Evolutionary conservation across 2,113 vertebrate genomes (phyloP).

Genomic region (Rhea pennata): DNA sequence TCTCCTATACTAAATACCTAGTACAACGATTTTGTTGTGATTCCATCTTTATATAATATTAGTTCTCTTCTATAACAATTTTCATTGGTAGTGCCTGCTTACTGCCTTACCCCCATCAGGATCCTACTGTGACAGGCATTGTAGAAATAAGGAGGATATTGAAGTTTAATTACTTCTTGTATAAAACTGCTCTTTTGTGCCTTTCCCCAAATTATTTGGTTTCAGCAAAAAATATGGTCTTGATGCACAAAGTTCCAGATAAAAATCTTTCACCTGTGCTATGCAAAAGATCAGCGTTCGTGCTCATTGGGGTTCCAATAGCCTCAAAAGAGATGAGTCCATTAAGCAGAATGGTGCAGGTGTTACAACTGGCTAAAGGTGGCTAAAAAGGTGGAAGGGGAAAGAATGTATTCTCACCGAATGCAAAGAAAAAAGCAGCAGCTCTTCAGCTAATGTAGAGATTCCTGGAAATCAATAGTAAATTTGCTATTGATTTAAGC

Average conservation of each 20-base stretch:
- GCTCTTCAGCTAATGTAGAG: neutral
- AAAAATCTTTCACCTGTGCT: neutral
- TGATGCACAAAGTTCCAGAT: neutral
- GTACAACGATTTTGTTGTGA: neutral
- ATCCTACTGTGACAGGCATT: accelerated
- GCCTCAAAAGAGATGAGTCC: neutral
- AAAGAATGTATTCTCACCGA: neutral
- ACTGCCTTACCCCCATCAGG: neutral
- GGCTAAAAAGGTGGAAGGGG: neutral
- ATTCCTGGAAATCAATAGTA: neutral
- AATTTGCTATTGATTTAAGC: neutral
- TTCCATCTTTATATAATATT: neutral
- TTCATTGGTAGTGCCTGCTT: neutral
- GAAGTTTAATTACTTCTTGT: neutral
- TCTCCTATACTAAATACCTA: neutral
- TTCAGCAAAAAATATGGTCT: accelerated
- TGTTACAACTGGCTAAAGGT: neutral
- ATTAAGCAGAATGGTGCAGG: accelerated
- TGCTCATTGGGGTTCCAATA: neutral
- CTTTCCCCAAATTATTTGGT: neutral
- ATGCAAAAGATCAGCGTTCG: neutral
- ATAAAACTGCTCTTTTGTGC: neutral
- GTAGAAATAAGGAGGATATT: neutral
- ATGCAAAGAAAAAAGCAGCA: neutral
- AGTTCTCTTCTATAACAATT: neutral